Base-by-base conservation (phyloP, 2,797 vertebrate genomes). In the Eidolon dupreanum region DNA sequence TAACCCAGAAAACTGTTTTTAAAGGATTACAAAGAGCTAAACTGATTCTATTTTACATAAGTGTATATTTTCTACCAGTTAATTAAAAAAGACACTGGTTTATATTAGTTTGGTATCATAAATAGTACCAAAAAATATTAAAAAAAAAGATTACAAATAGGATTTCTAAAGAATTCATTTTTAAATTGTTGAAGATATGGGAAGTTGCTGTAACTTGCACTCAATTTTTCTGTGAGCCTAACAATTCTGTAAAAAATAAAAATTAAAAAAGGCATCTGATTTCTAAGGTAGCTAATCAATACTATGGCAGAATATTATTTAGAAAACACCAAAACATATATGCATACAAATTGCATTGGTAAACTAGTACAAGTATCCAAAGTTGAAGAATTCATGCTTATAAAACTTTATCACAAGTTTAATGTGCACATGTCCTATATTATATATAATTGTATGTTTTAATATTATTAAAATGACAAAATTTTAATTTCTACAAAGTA, bases 1-100 rank as follows among this genome's bases (percentile, higher is more conserved):
- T 97, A 36, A 95, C 88, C 53, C 96, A 88, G 71, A 95, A 59
- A 96, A 55, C 31, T 97, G 36, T 95, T 96, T 93, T 82, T 57
- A 75, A 88, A 53, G 79, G 17, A 74, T 94, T 92, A 33, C 31
- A 92, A 83, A 36, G 41, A 68, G 26, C 2, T 71, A 87, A 96
- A 79, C 36, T 36, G 17, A 79, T n/a, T 89, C 0, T 89, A 12
- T 49, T 63, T 96, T 33, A 66, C 5, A 49, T 41, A 75, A 88
- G 46, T 82, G 33, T 51, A 55, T 38, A 13, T 15, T 73, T 96
- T 19, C 24, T 84, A 51, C 26, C 74, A 31, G 74, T 96, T 94
- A 1, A 94, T 77, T 75, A 88, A 55, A 41, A 75, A 94, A 57
- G 6, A 75, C 7, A 38, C 22, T 51, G 41, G 8, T 57, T 73